Conservation (phyloP, 2,113 vertebrate species). For the Cynoglossus semilaevis region DNA sequence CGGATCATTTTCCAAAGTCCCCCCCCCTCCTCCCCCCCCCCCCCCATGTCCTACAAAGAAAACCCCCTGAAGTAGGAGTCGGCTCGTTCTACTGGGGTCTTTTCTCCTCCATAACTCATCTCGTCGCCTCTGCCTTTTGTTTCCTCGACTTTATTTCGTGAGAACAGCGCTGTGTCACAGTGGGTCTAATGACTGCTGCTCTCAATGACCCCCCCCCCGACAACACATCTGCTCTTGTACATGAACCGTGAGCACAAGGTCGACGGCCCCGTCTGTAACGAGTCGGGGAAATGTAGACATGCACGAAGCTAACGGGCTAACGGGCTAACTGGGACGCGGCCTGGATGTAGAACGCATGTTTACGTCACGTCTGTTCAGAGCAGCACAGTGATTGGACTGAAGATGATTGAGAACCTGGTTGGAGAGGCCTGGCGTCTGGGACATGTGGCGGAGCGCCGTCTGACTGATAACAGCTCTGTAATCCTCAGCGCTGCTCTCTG, state of each 20-base stretch:
- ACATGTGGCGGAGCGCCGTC: too few relatives aligned
- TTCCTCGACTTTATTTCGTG: constrained; percentile 29
- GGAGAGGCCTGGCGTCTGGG: background rate
- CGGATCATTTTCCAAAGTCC: constrained; percentile 80
- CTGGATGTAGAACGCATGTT: constrained; percentile 57
- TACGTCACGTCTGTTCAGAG: too few relatives aligned
- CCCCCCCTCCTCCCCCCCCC: too few relatives aligned
- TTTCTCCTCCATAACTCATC: constrained; percentile 31
- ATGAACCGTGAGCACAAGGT: constrained; percentile 63
- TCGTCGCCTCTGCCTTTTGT: constrained; percentile 22
- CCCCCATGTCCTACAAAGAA: constrained; percentile 54
- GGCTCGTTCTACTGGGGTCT: constrained; percentile 45
- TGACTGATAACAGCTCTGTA: too few relatives aligned
- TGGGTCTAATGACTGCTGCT: constrained; percentile 53
- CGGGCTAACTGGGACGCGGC: constrained; percentile 38
- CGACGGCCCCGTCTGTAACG: constrained; percentile 58
- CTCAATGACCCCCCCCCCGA: constrained; percentile 44
- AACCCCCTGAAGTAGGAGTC: constrained; percentile 7
- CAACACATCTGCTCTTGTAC: constrained; percentile 63
- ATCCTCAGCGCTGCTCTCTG: constrained; percentile 59
- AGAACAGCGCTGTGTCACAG: constrained; percentile 37
- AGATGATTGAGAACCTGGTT: too few relatives aligned
- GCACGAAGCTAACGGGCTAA: constrained; percentile 42
- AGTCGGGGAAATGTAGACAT: constrained; percentile 62
- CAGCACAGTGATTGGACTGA: constrained; percentile 36